Evolutionary conservation across 2,888 invertebrate genomes (phyloP).

Genomic region (Ferdinandea cuprea): DNA sequence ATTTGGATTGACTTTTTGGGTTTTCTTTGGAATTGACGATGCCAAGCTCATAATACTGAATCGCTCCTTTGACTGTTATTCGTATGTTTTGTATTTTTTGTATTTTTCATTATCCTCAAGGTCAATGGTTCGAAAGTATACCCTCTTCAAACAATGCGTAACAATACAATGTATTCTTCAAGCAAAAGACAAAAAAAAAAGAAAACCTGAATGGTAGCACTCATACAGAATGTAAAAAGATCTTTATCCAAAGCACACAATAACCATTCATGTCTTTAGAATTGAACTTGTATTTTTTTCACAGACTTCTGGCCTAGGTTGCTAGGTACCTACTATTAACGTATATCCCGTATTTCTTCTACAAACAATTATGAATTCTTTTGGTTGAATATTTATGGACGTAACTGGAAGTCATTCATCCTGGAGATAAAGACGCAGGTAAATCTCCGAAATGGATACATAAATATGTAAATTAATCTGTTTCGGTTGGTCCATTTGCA

Average conservation of each 20-base stretch:
- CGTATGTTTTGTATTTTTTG: too few species aligned
- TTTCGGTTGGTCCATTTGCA: constrained; percentile 55
- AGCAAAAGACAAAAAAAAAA: not conserved
- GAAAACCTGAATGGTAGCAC: too few species aligned
- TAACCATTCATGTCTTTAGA: constrained; percentile 10
- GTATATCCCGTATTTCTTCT: not conserved
- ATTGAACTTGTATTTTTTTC: not conserved
- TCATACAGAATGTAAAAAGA: constrained; percentile 24
- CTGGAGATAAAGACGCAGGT: constrained; percentile 61
- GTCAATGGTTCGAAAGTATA: constrained; percentile 18
- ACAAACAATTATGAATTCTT: constrained; percentile 60
- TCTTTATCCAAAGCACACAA: constrained; percentile 44
- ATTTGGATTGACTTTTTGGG: constrained; percentile 79
- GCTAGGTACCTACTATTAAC: not conserved
- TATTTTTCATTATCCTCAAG: not conserved
- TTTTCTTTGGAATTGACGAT: not conserved
- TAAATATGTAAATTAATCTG: constrained; percentile 70
- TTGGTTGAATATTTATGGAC: constrained; percentile 67
- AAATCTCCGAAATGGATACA: constrained; percentile 65
- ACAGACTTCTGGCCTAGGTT: constrained; percentile 36
- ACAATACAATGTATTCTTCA: constrained; percentile 1
- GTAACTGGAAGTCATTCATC: constrained; percentile 46
- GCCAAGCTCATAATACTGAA: not conserved
- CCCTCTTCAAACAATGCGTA: constrained; percentile 15
- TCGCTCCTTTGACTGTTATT: not conserved